Evolutionary conservation across 2,797 vertebrate genomes (phyloP), one percentile per base, ranked within the genome.

Genomic region (Luscinia luscinia): DNA sequence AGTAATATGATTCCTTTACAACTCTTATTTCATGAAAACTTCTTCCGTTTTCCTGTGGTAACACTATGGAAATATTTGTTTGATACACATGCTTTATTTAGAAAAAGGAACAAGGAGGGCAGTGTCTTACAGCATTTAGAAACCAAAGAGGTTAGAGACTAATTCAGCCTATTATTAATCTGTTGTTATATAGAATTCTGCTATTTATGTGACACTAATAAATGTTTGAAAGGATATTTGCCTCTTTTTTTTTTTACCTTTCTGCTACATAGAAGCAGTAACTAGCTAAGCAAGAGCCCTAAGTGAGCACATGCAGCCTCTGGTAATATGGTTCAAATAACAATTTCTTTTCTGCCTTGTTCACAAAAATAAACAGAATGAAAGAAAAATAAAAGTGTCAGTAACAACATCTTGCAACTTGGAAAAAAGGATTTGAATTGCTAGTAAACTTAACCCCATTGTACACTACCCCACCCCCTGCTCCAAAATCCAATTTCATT

Each of bases 341-440:
- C 91, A 84, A 30, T 96, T 96, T 94, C 73, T 96, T 94, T 96
- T 96, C 82, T 96, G 91, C 93, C 88, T 84, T 86, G 90, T 90
- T 81, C 95, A 91, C 92, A 97, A 95, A 95, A 97, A 97, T 94
- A 97, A 97, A 97, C 93, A 93, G 82, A 96, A 96, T 83, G 85
- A 87, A 91, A 95, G 87, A 95, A 90, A 93, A 94, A 66, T 90
- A 95, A 93, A 85, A 28, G 54, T 88, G 94, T 95, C 74, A 55
- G 90, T 90, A 95, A 92, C 74, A 93, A 94, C 90, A 84, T 94
- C 92, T 90, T 82, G 91, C 70, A 93, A 89, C 80, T 92, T 90
- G n/a, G 91, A 84, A 89, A 72, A 94, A 96, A 87, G 76, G 77
- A 84, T 93, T 94, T 94, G 80, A 93, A 81, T 95, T 92, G 75